A percentile compares a stretch with the other conserved stretches of the same genome.
Evolutionary conservation across 2,888 invertebrate species (phyloP).

Genomic region (Micropterix aruncella): DNA sequence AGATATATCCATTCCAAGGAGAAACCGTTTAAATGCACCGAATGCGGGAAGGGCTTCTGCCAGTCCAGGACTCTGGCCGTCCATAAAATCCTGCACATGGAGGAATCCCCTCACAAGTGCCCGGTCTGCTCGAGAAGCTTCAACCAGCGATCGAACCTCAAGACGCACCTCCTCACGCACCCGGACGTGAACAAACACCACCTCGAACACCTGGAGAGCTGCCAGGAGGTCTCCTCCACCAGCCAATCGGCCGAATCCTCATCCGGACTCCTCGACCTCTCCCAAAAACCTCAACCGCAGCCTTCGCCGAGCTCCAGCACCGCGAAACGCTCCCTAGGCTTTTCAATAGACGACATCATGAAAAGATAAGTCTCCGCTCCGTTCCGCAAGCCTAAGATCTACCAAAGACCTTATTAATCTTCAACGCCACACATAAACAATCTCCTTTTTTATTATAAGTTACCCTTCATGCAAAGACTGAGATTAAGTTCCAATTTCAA

Average conservation of each 20-base stretch:
- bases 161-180: slow-evolving; percentile 80
- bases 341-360: slow-evolving; percentile 83
- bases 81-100: slow-evolving; percentile 87
- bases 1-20: slow-evolving; percentile 98
- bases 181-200: slow-evolving; percentile 49
- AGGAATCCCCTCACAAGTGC: slow-evolving; percentile 88
- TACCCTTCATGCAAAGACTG: background rate
- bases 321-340: slow-evolving; percentile 49
- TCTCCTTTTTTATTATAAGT: too few species aligned
- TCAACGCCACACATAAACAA: too few species aligned
- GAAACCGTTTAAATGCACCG: slow-evolving; percentile 94
- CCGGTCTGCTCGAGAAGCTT: slow-evolving; percentile 79
- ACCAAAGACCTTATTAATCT: background rate
- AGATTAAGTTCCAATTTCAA: background rate
- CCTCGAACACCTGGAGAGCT: slow-evolving; percentile 33
- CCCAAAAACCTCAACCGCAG: slow-evolving; percentile 32
- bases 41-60: slow-evolving; percentile 97
- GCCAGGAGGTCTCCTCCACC: slow-evolving; percentile 37
- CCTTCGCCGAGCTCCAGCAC: slow-evolving; percentile 13
- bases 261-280: slow-evolving; percentile 36
- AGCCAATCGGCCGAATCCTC: slow-evolving; percentile 29
- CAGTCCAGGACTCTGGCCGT: slow-evolving; percentile 93
- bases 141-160: slow-evolving; percentile 85
- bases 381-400: background rate
- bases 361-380: slow-evolving; percentile 20